Base-by-base conservation (phyloP, 2,888 invertebrate genomes). In the Lobophora halterata region DNA sequence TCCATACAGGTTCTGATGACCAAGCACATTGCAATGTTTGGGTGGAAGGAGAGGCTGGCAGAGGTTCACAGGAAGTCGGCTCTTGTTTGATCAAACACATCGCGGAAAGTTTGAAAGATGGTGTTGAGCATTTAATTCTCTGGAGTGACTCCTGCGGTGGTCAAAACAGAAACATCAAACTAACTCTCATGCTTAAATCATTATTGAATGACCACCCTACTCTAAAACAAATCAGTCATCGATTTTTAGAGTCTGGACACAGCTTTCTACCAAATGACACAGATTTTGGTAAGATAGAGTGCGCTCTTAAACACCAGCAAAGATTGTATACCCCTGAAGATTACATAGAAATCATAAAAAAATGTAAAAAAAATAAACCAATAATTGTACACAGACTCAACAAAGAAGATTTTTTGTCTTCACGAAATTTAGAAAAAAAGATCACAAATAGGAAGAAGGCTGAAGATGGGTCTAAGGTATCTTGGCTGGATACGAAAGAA, bases 121-220 rank as follows among this genome's bases (percentile, higher is more conserved):
- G 4, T 5, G 44, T 35, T 2, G n/a, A 23, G 19, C 1, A 18
- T 8, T 4, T 43, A 2, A 24, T 33, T 12, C 16, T 43, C 5
- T 45, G 39, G 36, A 24, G 30, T 30, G 51, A 55, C 20, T 48
- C 40, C 3, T 56, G 54, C 24, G 55, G 56, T 3, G 54, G 54
- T 1, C 54, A 58, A 43, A 48, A 48, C 23, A 27, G 52, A 1
- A 54, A 49, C 17, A 57, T 57, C 5, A 60, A 56, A 41, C 5
- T 59, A 12, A 14, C 24, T 2, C 21, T 56, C 2, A 52, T 56
- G 46, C 13, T 56, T 2, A 44, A 45, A 27, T 17, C 32, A 4
- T 0, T 48, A 12, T 27, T 44, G 19, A 13, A 32, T 11, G 5
- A 10, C 2, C 40, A 44, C 17, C 28, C 24, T 3, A 41, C 31